Evolutionary conservation across 1,140 invertebrate species (phyloP).

Genomic region (Globodera rostochiensis): DNA sequence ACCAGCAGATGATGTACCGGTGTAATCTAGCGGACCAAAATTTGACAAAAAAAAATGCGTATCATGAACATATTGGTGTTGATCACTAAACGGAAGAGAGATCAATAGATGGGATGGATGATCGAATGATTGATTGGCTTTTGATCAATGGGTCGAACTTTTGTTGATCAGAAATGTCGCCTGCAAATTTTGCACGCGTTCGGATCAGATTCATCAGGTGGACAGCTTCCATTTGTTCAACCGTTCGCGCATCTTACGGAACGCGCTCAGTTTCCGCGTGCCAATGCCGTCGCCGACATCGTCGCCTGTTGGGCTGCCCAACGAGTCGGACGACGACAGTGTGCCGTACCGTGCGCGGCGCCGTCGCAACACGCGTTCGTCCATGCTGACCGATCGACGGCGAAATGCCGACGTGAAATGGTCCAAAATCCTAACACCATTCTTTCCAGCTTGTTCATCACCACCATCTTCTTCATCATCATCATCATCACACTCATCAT

Average conservation of each 20-base stretch:
- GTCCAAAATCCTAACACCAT: too few species aligned
- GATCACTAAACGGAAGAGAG: too few species aligned
- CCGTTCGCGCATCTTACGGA: constrained; percentile 15
- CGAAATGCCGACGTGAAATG: background rate
- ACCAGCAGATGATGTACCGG: too few species aligned
- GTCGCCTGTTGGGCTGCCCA: background rate
- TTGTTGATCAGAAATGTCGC: too few species aligned
- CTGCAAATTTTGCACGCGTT: too few species aligned
- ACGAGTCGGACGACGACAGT: constrained; percentile 9
- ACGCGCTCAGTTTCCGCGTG: constrained; percentile 9
- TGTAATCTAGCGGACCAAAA: too few species aligned
- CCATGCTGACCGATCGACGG: constrained; percentile 16
- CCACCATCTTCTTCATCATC: background rate
- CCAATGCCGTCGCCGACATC: background rate
- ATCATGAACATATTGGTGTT: too few species aligned
- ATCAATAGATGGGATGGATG: too few species aligned
- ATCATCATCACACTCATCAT: background rate
- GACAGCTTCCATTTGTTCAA: constrained; percentile 28
- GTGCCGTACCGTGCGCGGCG: background rate
- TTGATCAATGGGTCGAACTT: too few species aligned
- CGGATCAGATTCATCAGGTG: background rate
- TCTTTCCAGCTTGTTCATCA: background rate
- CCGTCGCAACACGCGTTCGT: constrained; percentile 11
- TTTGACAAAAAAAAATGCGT: too few species aligned
- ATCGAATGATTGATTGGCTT: too few species aligned